Base-by-base conservation (phyloP, 2,888 invertebrate species). In the Chalcosyrphus nemorum region DNA sequence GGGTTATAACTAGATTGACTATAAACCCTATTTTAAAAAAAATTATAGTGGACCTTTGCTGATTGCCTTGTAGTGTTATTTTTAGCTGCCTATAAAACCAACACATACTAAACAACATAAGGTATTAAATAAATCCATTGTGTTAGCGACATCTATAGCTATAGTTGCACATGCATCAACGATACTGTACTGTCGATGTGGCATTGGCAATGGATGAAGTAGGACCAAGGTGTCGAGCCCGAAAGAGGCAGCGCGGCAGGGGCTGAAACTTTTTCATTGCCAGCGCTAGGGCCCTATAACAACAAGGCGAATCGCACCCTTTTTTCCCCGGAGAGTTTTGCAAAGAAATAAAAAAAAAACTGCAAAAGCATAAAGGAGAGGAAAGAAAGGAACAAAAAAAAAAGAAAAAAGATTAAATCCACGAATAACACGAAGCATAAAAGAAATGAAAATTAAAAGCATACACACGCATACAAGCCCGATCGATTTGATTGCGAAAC, bases 401-500 rank as follows among this genome's bases (percentile, higher is more conserved):
- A 52, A 65, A n/a, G n/a, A 47, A 80, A 68, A 52, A 61, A 63
- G 74, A 82, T 52, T 38, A 77, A 77, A 54, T 74, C 65, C 38
- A 66, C 54, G 80, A 81, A 65, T 56, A 74, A 47, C 66, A 66
- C 45, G 29, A 77, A 80, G 57, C 66, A 70, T 38, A 45, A 66
- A 68, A 78, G 71, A 80, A 68, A 77, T 56, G 63, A 74, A 84
- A 84, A 75, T 80, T 78, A 78, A 84, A 84, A 74, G 74, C 74
- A 78, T 65, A 70, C 72, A 68, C 56, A 70, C 56, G 35, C 80
- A 74, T 21, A 70, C 43, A 74, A 65, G 56, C 45, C 75, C 63
- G 84, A 84, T 84, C 74, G 78, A 84, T 65, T 84, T 84, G 84
- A 84, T 80, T 80, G 74, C 80, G 63, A 84, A 84, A 75, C 65